Evolutionary conservation across 2,113 vertebrate genomes (phyloP).

Genomic region (Sprattus sprattus): DNA sequence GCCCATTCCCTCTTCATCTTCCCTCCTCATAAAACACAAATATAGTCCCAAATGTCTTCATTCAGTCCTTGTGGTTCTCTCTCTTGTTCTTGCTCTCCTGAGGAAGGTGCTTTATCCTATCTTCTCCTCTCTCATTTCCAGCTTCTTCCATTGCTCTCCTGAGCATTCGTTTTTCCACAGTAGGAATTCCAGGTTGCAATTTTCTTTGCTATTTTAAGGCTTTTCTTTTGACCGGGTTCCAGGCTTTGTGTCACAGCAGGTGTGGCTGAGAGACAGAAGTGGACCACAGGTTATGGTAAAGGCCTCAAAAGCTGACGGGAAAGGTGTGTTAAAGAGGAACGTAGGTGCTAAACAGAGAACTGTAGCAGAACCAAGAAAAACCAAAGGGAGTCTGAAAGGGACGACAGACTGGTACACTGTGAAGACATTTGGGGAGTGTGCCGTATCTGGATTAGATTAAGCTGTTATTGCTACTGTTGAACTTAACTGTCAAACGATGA

Average conservation of each 20-base stretch:
- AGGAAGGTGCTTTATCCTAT: neutral
- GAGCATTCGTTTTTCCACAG: neutral
- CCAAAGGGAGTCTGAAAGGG: neutral
- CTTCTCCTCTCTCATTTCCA: neutral
- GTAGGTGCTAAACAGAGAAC: neutral
- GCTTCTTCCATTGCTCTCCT: neutral
- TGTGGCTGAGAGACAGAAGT: neutral
- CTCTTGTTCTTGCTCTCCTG: neutral
- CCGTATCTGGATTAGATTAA: slow-evolving; percentile 8
- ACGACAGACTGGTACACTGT: neutral
- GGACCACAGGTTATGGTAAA: neutral
- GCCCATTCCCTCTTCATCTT: slow-evolving; percentile 1
- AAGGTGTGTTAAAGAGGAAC: neutral
- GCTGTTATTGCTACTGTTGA: slow-evolving; percentile 12
- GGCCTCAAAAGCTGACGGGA: neutral
- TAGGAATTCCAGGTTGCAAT: neutral
- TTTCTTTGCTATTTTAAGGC: neutral
- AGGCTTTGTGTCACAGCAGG: neutral
- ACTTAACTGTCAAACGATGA: slow-evolving; percentile 11
- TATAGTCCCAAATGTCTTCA: neutral
- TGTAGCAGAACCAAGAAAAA: neutral
- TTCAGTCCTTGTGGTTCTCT: slow-evolving; percentile 1
- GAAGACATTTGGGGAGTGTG: neutral
- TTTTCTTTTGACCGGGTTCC: slow-evolving; percentile 34
- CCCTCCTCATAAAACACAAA: neutral